Evolutionary conservation across 1,140 invertebrate genomes (phyloP).

Genomic region (Caenorhabditis inopinata): DNA sequence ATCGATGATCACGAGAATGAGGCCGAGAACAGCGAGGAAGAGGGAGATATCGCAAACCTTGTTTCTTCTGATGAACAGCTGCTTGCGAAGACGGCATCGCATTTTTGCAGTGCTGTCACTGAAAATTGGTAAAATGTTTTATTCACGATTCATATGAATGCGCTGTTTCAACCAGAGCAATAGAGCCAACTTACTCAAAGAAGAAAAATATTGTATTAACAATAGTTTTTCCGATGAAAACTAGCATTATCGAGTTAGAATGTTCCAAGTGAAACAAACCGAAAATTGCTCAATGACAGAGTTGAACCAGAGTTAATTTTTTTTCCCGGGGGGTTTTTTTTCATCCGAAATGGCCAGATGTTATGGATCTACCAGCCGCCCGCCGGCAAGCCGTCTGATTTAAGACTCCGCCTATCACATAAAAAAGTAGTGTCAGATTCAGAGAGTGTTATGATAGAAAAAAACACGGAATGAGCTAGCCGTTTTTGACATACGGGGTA

Average conservation of each 20-base stretch:
- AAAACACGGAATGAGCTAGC: neutral
- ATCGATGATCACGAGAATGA: slow-evolving; percentile 63
- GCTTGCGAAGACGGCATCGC: slow-evolving; percentile 62
- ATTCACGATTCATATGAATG: too few relatives aligned
- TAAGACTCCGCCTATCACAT: neutral
- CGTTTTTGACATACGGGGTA: neutral
- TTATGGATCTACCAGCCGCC: neutral
- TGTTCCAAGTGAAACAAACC: too few relatives aligned
- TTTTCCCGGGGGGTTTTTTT: too few relatives aligned
- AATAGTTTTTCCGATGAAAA: neutral
- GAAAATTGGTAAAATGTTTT: slow-evolving; percentile 40
- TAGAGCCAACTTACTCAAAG: neutral
- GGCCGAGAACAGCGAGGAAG: slow-evolving; percentile 57
- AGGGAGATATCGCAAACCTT: slow-evolving; percentile 63
- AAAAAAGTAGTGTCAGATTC: neutral
- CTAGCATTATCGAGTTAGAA: neutral
- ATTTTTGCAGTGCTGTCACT: slow-evolving; percentile 65
- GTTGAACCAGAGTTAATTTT: too few relatives aligned
- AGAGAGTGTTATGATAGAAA: neutral
- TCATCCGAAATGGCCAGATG: slow-evolving; percentile 1
- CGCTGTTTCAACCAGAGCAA: too few relatives aligned
- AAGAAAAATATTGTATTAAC: neutral
- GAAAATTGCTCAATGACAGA: neutral
- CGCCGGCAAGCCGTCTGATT: neutral
- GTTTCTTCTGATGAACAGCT: slow-evolving; percentile 57